Evolutionary conservation across 1,140 invertebrate species (phyloP).

Genomic region (Macrosteles quadrilineatus): DNA sequence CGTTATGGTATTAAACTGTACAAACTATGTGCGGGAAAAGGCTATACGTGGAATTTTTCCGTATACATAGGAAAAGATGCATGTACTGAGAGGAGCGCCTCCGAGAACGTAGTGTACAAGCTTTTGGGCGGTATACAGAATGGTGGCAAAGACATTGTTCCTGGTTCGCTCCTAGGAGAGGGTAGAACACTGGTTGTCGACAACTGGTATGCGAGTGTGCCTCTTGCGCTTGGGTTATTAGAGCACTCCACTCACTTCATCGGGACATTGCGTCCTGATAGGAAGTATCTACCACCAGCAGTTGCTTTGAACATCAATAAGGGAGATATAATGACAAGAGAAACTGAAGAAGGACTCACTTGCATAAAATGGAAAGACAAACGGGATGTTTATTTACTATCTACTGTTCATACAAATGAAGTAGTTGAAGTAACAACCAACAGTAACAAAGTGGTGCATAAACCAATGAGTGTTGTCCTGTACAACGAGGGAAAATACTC

Average conservation of each 20-base stretch:
- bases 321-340: conserved; percentile 3
- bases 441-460: background rate
- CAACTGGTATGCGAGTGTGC: background rate
- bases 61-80: background rate
- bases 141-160: background rate
- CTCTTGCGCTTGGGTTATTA: background rate
- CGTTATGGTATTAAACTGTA: background rate
- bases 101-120: background rate
- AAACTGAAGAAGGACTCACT: background rate
- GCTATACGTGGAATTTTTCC: background rate
- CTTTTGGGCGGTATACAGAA: background rate
- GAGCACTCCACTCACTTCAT: background rate
- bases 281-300: background rate
- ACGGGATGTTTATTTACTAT: background rate
- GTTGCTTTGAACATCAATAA: background rate
- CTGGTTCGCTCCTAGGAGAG: background rate
- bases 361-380: conserved; percentile 3
- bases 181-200: background rate
- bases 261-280: background rate
- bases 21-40: background rate
- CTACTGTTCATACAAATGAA: background rate
- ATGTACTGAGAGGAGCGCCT: background rate
- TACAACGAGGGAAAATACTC: conserved; percentile 6
- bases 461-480: background rate
- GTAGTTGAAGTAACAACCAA: background rate